Evolutionary conservation across 2,797 vertebrate genomes (phyloP).

Genomic region (Pangasius krempfi): DNA sequence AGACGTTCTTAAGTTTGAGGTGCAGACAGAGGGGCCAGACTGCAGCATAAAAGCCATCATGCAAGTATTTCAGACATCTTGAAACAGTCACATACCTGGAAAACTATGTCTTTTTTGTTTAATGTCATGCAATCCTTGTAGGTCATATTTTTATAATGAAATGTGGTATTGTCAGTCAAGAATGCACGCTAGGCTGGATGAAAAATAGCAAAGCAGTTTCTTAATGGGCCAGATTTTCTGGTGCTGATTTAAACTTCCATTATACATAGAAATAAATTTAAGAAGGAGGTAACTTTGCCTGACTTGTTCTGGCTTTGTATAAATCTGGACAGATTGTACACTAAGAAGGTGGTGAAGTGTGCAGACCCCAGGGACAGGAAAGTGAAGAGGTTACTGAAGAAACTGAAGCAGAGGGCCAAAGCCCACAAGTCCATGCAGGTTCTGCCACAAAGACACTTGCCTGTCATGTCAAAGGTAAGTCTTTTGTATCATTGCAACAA

Average conservation of each 20-base stretch:
- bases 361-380: slow-evolving; percentile 79
- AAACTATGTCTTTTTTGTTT: slow-evolving; percentile 65
- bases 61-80: slow-evolving; percentile 81
- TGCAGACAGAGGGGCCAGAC: slow-evolving; percentile 82
- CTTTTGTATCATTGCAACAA: not conserved
- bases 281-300: not conserved
- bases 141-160: slow-evolving; percentile 74
- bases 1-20: slow-evolving; percentile 81
- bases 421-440: slow-evolving; percentile 72
- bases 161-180: slow-evolving; percentile 66
- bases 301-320: slow-evolving; percentile 43
- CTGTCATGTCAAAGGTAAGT: slow-evolving; percentile 78
- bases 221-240: slow-evolving; percentile 26
- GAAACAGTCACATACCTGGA: slow-evolving; percentile 65
- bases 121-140: slow-evolving; percentile 68
- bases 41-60: slow-evolving; percentile 85
- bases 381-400: slow-evolving; percentile 80
- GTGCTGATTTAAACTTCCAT: slow-evolving; percentile 29
- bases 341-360: slow-evolving; percentile 81
- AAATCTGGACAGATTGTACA: slow-evolving; percentile 74
- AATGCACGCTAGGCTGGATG: slow-evolving; percentile 47
- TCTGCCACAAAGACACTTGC: slow-evolving; percentile 74
- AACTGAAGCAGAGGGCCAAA: slow-evolving; percentile 75
- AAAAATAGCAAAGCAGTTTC: slow-evolving; percentile 47
- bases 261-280: not conserved